Evolutionary conservation across 53 echinoderm and acorn worm species (phyloP), one percentile per base, ranked within the genome.

Genomic region (Apostichopus leukothele): DNA sequence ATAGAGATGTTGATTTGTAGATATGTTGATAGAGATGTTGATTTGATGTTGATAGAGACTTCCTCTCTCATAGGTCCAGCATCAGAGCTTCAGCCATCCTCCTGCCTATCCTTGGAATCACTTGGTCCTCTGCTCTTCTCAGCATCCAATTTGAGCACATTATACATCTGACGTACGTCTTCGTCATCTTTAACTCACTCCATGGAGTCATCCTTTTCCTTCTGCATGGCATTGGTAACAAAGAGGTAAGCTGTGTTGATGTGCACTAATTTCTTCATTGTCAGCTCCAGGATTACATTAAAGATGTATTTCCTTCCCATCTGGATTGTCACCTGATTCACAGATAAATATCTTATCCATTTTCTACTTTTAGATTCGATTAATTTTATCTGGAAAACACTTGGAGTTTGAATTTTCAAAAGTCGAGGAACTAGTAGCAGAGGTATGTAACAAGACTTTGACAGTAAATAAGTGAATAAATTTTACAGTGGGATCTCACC

Each of bases 201-300:
- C 90, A 95, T 90, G 95, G 95, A 14, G 27, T 95, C 0, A 92
- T 95, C 77, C 86, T 95, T 18, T 93, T 94, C 76, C 63, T 95
- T 52, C 91, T 95, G 63, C 92, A 95, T 90, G 93, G 95, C 6
- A 74, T 95, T 53, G 89, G 93, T 51, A 93, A 86, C 52, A 90
- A 73, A 80, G 95, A 95, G 92, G 95, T 95, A 83, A 74, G 92
- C 53, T 26, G 26, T 59, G 22, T 26, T 9, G 59, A 39, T 39
- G 39, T 39, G 39, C 39, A 52, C 18, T 5, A 53, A 22, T 6
- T 59, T 51, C 7, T 8, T 18, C 79, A 50, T 7, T 18, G 74
- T 11, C 25, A 6, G 21, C 7, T 7, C 20, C 6, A 74, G 74
- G 39, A 39, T 39, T 39, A 39, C 39, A 39, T 39, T 39, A 0